Percentiles rank a stretch among this genome's conserved stretches.
Conservation (phyloP, 2,888 invertebrate genomes). For the Mactromeris polynyma region DNA sequence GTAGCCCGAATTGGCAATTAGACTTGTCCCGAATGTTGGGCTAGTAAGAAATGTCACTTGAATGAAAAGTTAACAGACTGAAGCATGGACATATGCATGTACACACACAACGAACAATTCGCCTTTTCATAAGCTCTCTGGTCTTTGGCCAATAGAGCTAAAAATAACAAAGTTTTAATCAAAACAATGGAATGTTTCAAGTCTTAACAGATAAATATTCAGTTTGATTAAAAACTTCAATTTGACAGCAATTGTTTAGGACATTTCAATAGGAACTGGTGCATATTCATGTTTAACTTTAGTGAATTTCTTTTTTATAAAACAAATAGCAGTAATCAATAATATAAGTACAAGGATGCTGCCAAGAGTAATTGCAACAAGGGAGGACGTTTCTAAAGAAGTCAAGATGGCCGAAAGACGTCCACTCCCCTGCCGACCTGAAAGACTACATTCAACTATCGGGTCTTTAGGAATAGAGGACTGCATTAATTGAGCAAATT, state of each 20-base stretch:
- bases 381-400: slow-evolving; percentile 21
- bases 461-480: slow-evolving; percentile 42
- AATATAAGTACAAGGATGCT: slow-evolving; percentile 25
- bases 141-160: too few relatives aligned
- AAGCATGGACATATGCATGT: too few relatives aligned
- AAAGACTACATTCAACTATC: slow-evolving; percentile 26
- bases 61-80: too few relatives aligned
- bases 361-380: slow-evolving; percentile 22
- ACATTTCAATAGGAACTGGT: slow-evolving; percentile 56
- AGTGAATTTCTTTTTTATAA: neutral
- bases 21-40: too few relatives aligned
- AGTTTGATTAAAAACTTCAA: too few relatives aligned
- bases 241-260: neutral
- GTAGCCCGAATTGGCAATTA: too few relatives aligned
- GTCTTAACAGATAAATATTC: too few relatives aligned
- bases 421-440: neutral
- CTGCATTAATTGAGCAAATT: slow-evolving; percentile 37
- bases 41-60: too few relatives aligned
- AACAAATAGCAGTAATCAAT: slow-evolving; percentile 11
- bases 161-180: too few relatives aligned
- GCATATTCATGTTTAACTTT: slow-evolving; percentile 35
- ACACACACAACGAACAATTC: too few relatives aligned
- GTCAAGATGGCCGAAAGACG: neutral
- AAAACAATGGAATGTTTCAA: too few relatives aligned
- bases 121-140: too few relatives aligned